These are phyloP conservation scores for Cenopis cana DNA, from an alignment of 2,888 invertebrate genomes.

Conservation along the genomic window DNA sequence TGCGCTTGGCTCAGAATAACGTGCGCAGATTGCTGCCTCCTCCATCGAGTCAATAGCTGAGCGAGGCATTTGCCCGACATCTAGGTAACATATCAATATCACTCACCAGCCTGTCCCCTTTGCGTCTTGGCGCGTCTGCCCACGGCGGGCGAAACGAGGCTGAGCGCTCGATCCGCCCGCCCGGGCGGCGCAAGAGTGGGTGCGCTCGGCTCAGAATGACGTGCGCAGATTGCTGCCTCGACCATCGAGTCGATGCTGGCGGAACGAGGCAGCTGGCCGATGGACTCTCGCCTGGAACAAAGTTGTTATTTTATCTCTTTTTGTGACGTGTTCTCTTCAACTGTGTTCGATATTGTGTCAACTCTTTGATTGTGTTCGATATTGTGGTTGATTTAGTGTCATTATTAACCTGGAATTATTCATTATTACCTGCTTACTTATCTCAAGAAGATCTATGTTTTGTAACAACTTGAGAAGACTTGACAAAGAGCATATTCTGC, in stretches of 20 bases:
- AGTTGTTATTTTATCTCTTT: slow-evolving; percentile 1
- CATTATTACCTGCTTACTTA: too few relatives aligned
- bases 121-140: slow-evolving; percentile 91
- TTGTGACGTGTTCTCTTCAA: background rate
- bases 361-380: too few relatives aligned
- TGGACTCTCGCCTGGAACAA: slow-evolving; percentile 80
- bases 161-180: slow-evolving; percentile 82
- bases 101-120: slow-evolving; percentile 89
- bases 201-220: slow-evolving; percentile 77
- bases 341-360: too few relatives aligned
- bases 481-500: too few relatives aligned
- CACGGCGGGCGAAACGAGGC: slow-evolving; percentile 90
- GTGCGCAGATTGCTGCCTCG: slow-evolving; percentile 87
- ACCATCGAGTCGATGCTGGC: slow-evolving; percentile 93
- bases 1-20: too few relatives aligned
- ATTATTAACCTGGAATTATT: too few relatives aligned
- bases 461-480: too few relatives aligned
- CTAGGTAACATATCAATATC: too few relatives aligned
- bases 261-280: slow-evolving; percentile 87
- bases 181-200: slow-evolving; percentile 64
- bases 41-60: background rate
- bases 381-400: too few relatives aligned
- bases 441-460: too few relatives aligned
- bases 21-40: too few relatives aligned
- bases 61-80: too few relatives aligned